Percentiles rank a stretch among this genome's conserved stretches.
Evolutionary conservation across 2,888 invertebrate genomes (phyloP).

Genomic region (Dichetophora obliterata): DNA sequence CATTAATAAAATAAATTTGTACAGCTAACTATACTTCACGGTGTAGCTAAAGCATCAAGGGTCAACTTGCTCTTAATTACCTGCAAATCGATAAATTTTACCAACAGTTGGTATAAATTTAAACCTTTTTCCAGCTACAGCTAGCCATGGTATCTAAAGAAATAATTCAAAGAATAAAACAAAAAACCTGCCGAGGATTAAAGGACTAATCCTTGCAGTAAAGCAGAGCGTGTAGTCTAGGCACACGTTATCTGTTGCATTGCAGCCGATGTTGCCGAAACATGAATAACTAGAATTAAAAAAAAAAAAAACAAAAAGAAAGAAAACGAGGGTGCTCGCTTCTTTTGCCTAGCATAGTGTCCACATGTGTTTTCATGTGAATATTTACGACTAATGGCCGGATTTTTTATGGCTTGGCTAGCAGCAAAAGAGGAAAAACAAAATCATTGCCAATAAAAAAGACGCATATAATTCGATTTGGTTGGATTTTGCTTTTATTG

Average conservation of each 20-base stretch:
- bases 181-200: too few relatives aligned
- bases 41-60: not conserved
- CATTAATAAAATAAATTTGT: too few relatives aligned
- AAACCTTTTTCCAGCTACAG: not conserved
- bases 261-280: not conserved
- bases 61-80: conserved; percentile 26
- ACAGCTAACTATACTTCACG: too few relatives aligned
- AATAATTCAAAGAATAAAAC: too few relatives aligned
- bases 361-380: conserved; percentile 25
- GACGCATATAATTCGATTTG: conserved; percentile 35
- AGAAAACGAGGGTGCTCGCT: not conserved
- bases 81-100: conserved; percentile 29
- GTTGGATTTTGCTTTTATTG: conserved; percentile 12
- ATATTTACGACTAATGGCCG: conserved; percentile 3
- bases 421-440: not conserved
- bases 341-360: not conserved
- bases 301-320: not conserved
- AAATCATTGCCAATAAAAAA: conserved; percentile 28
- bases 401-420: not conserved
- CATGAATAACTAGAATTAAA: not conserved
- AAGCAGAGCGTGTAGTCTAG: too few relatives aligned
- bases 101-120: not conserved
- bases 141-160: too few relatives aligned
- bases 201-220: too few relatives aligned
- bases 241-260: conserved; percentile 26